A percentile compares a stretch with the other conserved stretches of the same genome.
Conservation (phyloP, 2,113 vertebrate genomes). For the Rhineura floridana region DNA sequence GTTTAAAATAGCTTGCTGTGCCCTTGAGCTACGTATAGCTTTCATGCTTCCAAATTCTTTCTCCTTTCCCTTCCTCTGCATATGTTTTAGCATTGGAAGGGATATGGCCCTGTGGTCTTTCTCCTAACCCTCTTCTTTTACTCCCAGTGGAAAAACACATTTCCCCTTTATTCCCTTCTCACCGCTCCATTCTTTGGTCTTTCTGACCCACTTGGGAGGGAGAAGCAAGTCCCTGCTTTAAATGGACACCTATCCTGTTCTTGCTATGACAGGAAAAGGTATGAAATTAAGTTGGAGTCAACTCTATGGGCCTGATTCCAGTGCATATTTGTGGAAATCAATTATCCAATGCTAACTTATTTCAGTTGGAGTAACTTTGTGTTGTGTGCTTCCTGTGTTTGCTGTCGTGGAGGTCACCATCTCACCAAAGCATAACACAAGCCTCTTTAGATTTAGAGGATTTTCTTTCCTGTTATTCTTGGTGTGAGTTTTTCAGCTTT, state of each 20-base stretch:
- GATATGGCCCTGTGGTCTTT: neutral
- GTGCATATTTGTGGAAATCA: neutral
- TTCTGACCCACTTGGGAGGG: neutral
- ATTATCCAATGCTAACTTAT: neutral
- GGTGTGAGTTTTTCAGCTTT: neutral
- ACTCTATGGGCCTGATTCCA: neutral
- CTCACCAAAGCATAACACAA: neutral
- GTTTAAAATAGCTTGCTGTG: neutral
- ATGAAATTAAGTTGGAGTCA: accelerated
- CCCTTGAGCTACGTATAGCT: neutral
- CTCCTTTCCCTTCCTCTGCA: neutral
- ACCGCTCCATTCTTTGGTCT: too few species aligned
- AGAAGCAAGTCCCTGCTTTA: neutral
- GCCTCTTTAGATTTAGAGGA: neutral
- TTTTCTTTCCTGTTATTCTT: neutral
- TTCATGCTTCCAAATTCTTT: neutral
- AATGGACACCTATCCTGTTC: accelerated
- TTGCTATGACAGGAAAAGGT: accelerated
- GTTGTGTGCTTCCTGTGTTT: neutral
- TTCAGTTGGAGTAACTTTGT: neutral
- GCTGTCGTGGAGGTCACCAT: neutral
- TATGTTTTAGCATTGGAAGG: neutral
- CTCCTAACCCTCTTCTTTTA: neutral
- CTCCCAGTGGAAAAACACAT: neutral
- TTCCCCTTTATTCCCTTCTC: too few species aligned